Percentiles rank a stretch among this genome's conserved stretches.
Evolutionary conservation across 2,113 vertebrate species (phyloP).

Genomic region (Penelope pileata): DNA sequence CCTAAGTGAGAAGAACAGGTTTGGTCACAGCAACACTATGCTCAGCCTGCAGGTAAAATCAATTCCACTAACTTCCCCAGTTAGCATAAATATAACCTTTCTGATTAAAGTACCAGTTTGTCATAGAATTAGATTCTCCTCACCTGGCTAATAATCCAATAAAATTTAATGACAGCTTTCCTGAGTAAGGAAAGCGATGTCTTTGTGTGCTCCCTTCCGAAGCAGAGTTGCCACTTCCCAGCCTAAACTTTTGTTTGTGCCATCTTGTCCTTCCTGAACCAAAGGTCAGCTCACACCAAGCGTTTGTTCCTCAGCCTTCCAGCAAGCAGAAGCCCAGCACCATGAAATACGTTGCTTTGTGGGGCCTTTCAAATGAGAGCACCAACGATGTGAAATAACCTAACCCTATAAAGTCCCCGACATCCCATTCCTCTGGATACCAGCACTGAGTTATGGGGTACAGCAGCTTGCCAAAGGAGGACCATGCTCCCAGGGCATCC

Average conservation of each 20-base stretch:
- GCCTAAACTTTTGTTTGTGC: background rate
- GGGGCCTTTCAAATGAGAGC: background rate
- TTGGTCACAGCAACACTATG: background rate
- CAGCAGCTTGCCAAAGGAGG: background rate
- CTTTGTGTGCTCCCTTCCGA: background rate
- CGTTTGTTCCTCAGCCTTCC: background rate
- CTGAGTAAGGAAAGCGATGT: background rate
- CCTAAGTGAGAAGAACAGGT: background rate
- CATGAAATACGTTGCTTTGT: background rate
- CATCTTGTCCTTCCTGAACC: background rate
- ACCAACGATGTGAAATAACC: background rate
- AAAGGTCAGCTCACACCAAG: background rate
- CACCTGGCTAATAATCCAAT: background rate
- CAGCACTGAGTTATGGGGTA: background rate
- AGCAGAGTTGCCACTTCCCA: background rate
- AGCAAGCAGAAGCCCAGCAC: background rate
- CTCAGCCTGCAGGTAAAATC: slow-evolving; percentile 29
- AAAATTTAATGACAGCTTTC: background rate
- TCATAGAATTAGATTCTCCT: background rate
- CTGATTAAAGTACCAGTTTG: slow-evolving; percentile 8
- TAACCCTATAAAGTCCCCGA: background rate
- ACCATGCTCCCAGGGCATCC: background rate
- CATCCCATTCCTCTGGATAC: background rate
- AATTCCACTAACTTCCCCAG: background rate
- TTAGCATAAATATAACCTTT: background rate